phyloP scores from a whole-genome alignment of 92 coral and sea anemone species.

The Palythoa caribaeorum region DNA sequence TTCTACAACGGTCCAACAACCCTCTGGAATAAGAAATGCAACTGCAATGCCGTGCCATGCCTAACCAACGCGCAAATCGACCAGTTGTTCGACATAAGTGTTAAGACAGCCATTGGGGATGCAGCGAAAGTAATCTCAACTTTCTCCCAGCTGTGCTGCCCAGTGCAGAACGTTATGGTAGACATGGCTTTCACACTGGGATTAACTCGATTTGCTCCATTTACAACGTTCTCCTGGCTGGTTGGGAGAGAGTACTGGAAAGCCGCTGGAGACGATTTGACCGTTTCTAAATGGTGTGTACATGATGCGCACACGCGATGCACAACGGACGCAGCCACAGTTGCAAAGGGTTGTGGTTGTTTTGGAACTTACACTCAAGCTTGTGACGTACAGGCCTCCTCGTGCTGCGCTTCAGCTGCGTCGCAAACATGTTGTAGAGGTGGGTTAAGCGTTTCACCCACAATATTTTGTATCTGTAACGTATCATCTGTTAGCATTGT shows the following conservation, averaged over 20 bases:
- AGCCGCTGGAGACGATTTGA: conserved; percentile 83
- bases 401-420: conserved; percentile 68
- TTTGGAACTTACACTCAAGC: conserved; percentile 66
- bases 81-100: conserved; percentile 61
- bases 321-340: conserved; percentile 71
- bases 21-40: conserved; percentile 55
- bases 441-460: conserved; percentile 19
- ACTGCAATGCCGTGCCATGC: conserved; percentile 82
- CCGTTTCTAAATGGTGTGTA: conserved; percentile 85
- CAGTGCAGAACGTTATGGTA: conserved; percentile 86
- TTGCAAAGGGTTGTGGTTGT: conserved; percentile 84
- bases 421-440: conserved; percentile 90
- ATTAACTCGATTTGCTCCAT: conserved; percentile 60
- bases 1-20: conserved; percentile 82
- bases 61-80: conserved; percentile 75
- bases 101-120: conserved; percentile 71
- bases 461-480: too few species aligned
- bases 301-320: conserved; percentile 66
- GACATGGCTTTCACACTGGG: conserved; percentile 94
- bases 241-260: conserved; percentile 79
- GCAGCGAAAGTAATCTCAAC: conserved; percentile 73
- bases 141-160: conserved; percentile 80
- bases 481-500: too few species aligned
- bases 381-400: conserved; percentile 62
- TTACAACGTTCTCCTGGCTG: conserved; percentile 71